Evolutionary conservation across 1,140 invertebrate species (phyloP), one percentile per base, ranked within the genome.

Genomic region (Drosophila sturtevanti): DNA sequence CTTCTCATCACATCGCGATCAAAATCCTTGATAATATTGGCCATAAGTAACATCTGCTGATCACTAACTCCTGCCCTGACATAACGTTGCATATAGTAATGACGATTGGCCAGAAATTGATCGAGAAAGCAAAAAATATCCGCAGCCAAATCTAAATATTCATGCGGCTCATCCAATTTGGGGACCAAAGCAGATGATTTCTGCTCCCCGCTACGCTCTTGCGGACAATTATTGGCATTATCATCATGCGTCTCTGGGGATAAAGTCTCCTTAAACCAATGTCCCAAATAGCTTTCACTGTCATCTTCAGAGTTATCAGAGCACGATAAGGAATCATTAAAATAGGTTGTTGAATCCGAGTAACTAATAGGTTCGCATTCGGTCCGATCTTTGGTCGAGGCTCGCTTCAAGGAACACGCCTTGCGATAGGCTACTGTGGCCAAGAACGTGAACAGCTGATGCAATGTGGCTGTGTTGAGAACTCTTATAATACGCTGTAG

Each of bases 261-360:
- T 12, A 98, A 92, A 0, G 97, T 98, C 91, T 98, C 97, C 91
- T 98, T 97, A 93, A 98, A 98, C 97, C 97, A 98, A 63, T 97
- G 94, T 0, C 97, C 97, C 80, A 98, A 94, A 70, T 98, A 95
- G 1, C 97, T 97, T 92, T 98, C 97, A 92, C 96, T 98, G 59
- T 92, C 90, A 95, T 96, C 97, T 69, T 96, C 96, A 63, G 96
- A 97, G 81, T 97, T 97, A 72, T 97, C 96, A 0, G 97, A 97
- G 91, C 96, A 97, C 84, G 97, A 96, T 27, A 96, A 94, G 89
- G 98, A 96, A 92, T 98, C 97, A 92, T 98, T 97, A 91, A 97
- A 98, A 91, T 97, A 98, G 16, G 97, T 98, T 38, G 97, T 98
- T 4, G 97, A 98, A 91, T 98, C 97, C 0, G 97, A 98, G 74